These are phyloP conservation scores for Cyanistes caeruleus DNA, from an alignment of 2,113 vertebrate genomes.

Conservation along the genomic window DNA sequence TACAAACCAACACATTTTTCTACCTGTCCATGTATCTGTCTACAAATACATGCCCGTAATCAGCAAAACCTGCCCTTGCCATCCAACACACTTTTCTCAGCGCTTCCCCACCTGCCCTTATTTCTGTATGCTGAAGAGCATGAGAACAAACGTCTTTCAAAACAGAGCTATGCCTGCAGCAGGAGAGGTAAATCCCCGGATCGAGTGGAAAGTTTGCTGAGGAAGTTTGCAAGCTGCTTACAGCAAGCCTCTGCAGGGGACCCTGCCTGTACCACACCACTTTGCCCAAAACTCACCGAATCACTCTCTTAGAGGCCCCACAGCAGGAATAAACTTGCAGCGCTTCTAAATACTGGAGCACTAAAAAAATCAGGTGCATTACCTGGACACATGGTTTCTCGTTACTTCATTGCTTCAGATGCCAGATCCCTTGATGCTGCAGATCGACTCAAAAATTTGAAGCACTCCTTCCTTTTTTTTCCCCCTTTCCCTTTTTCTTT, in stretches of 20 bases:
- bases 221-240: background rate
- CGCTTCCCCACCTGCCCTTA: background rate
- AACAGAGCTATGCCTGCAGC: background rate
- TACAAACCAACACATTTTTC: background rate
- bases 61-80: background rate
- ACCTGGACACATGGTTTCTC: conserved; percentile 67
- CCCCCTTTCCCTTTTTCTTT: background rate
- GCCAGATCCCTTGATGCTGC: conserved; percentile 39
- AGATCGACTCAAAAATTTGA: conserved; percentile 56
- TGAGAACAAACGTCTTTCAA: background rate
- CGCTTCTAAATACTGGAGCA: conserved; percentile 18
- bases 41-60: background rate
- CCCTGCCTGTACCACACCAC: background rate
- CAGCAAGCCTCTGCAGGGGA: background rate
- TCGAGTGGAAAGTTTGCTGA: background rate
- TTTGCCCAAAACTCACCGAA: conserved; percentile 66
- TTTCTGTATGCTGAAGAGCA: background rate
- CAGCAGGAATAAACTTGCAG: conserved; percentile 24
- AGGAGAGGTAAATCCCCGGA: background rate
- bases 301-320: conserved; percentile 30
- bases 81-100: background rate
- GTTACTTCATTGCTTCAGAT: conserved; percentile 52
- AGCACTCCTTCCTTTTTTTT: background rate
- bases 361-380: conserved; percentile 26
- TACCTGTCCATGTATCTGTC: background rate